Conservation (phyloP, 64 coral and sea anemone genomes). For the Acropora tenuis region DNA sequence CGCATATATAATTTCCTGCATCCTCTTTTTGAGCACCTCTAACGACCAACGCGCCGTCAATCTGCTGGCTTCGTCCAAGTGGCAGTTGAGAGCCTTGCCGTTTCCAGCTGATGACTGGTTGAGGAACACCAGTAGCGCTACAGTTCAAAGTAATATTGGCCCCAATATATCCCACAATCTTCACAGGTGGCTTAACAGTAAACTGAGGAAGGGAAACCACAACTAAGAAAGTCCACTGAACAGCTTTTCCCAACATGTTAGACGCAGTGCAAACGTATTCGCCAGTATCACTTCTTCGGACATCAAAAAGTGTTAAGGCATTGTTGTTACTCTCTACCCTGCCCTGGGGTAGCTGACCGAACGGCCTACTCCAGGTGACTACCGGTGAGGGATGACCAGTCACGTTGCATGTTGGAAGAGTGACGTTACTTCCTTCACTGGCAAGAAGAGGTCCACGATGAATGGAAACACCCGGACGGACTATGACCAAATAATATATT, state of each 20-base stretch:
- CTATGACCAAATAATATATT: neutral
- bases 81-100: constrained; percentile 31
- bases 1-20: constrained; percentile 49
- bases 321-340: neutral
- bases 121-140: constrained; percentile 54
- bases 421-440: constrained; percentile 10
- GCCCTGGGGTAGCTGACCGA: constrained; percentile 56
- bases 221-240: neutral
- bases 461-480: constrained; percentile 1
- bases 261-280: constrained; percentile 23
- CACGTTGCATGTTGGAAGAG: constrained; percentile 57
- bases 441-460: constrained; percentile 20
- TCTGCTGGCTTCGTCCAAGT: neutral
- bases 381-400: constrained; percentile 50
- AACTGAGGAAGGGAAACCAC: neutral
- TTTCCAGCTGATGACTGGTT: constrained; percentile 68
- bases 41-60: neutral
- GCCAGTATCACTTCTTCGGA: constrained; percentile 37
- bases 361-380: constrained; percentile 52
- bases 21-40: neutral
- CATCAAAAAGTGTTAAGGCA: neutral
- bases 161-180: neutral
- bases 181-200: neutral
- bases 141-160: constrained; percentile 18
- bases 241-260: constrained; percentile 32